Conservation (phyloP, 2,113 vertebrate species). For the Vidua macroura region DNA sequence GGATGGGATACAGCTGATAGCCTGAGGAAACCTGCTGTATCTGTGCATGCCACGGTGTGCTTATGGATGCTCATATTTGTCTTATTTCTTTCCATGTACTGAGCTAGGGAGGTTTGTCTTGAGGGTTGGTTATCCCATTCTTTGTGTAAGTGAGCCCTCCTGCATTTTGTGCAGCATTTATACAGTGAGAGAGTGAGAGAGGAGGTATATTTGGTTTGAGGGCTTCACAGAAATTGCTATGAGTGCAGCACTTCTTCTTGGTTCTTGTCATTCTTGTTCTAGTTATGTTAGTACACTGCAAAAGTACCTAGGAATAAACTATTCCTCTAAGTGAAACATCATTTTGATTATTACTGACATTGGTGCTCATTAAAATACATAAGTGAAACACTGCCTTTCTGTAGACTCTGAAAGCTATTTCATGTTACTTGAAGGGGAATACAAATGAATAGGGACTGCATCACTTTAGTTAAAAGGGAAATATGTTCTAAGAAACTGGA, state of each 20-base stretch:
- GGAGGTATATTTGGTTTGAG: not conserved
- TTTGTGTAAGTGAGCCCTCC: not conserved
- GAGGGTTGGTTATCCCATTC: not conserved
- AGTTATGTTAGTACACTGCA: conserved; percentile 33
- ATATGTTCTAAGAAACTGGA: conserved; percentile 46
- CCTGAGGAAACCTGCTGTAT: not conserved
- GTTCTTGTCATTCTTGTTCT: conserved; percentile 33
- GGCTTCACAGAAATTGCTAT: conserved; percentile 11
- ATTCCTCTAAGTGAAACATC: conserved; percentile 74
- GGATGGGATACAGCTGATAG: not conserved
- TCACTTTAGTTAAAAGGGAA: conserved; percentile 68
- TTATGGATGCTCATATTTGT: not conserved
- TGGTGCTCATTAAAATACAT: conserved; percentile 88
- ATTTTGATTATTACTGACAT: conserved; percentile 82
- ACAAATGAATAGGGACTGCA: conserved; percentile 78
- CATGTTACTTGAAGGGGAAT: conserved; percentile 80
- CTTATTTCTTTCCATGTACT: not conserved
- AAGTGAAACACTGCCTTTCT: conserved; percentile 80
- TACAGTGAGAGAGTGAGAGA: not conserved
- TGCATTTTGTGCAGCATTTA: not conserved
- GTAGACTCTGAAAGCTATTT: conserved; percentile 85
- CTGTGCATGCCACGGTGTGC: not conserved
- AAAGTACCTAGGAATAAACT: conserved; percentile 71
- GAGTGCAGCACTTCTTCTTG: not conserved
- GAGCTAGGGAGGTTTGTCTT: not conserved